phyloP scores from a whole-genome alignment of 2,888 invertebrate genomes.

The Zaprionus bogoriensis region DNA sequence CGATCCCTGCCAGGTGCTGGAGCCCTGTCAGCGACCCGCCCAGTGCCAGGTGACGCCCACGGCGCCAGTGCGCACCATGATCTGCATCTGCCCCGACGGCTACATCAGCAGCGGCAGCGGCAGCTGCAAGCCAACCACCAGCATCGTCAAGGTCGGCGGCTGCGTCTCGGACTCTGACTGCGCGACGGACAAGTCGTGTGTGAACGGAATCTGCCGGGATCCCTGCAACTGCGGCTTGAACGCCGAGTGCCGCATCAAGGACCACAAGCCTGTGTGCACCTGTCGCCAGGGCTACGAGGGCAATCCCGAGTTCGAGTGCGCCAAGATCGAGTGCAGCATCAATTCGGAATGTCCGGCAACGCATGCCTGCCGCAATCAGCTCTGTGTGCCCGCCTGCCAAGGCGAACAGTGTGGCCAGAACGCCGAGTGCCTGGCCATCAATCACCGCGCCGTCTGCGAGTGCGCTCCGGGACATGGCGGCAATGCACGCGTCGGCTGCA shows the following conservation, averaged over 20 bases:
- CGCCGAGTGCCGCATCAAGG: constrained; percentile 91
- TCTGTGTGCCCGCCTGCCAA: constrained; percentile 91
- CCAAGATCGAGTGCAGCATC: constrained; percentile 88
- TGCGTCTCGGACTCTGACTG: constrained; percentile 92
- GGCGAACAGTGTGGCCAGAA: constrained; percentile 89
- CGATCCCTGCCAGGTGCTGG: constrained; percentile 90
- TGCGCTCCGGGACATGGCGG: constrained; percentile 92
- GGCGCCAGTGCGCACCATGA: constrained; percentile 93
- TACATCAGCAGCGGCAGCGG: constrained; percentile 93
- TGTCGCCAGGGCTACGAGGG: constrained; percentile 93
- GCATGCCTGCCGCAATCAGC: constrained; percentile 91
- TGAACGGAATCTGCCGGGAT: constrained; percentile 90
- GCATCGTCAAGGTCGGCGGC: constrained; percentile 86
- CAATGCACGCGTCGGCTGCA: constrained; percentile 90
- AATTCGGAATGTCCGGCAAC: constrained; percentile 91
- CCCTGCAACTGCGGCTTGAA: constrained; percentile 94
- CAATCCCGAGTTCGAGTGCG: constrained; percentile 92
- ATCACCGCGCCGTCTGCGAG: constrained; percentile 92
- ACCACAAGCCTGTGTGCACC: constrained; percentile 94
- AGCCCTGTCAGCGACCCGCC: constrained; percentile 91
- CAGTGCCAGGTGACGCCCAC: constrained; percentile 92
- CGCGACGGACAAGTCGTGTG: constrained; percentile 89
- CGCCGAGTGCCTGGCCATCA: constrained; percentile 90
- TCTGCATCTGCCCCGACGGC: constrained; percentile 94
- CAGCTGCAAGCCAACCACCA: constrained; percentile 89